A percentile compares a stretch with the other conserved stretches of the same genome.
phyloP scores from a whole-genome alignment of 2,888 invertebrate genomes.

The Tolmerus cingulatus region DNA sequence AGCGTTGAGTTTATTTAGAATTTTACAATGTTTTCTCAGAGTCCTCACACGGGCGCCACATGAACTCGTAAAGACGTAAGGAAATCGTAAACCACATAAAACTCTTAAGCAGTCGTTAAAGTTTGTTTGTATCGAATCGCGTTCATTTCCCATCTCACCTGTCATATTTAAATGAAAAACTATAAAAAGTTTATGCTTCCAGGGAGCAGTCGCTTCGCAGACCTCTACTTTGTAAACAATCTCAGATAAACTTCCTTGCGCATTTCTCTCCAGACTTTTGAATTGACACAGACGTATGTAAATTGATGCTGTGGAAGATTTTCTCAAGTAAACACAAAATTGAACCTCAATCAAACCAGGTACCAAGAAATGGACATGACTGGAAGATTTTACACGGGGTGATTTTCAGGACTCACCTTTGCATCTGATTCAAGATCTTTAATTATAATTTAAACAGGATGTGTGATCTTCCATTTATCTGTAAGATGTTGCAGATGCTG shows the following conservation, averaged over 20 bases:
- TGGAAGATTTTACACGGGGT: not conserved
- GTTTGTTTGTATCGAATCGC: not conserved
- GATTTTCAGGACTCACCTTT: not conserved
- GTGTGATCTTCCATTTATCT: not conserved
- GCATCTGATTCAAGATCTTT: not conserved
- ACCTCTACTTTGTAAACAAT: conserved; percentile 16
- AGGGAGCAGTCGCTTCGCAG: not conserved
- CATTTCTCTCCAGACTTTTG: not conserved
- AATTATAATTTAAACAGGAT: not conserved
- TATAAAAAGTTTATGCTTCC: not conserved
- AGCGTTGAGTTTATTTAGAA: not conserved
- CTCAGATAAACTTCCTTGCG: not conserved
- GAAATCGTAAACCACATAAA: not conserved
- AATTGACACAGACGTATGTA: not conserved
- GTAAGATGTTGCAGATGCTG: not conserved
- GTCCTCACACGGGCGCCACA: not conserved
- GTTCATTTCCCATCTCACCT: not conserved
- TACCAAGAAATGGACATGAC: not conserved
- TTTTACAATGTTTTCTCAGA: not conserved
- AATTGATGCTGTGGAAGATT: not conserved
- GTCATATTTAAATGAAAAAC: conserved; percentile 12
- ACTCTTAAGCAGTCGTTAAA: not conserved
- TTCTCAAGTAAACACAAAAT: not conserved
- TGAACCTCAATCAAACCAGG: not conserved
- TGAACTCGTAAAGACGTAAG: not conserved